Evolutionary conservation across 2,888 invertebrate species (phyloP), one percentile per base, ranked within the genome.

Genomic region (Catocala nupta): DNA sequence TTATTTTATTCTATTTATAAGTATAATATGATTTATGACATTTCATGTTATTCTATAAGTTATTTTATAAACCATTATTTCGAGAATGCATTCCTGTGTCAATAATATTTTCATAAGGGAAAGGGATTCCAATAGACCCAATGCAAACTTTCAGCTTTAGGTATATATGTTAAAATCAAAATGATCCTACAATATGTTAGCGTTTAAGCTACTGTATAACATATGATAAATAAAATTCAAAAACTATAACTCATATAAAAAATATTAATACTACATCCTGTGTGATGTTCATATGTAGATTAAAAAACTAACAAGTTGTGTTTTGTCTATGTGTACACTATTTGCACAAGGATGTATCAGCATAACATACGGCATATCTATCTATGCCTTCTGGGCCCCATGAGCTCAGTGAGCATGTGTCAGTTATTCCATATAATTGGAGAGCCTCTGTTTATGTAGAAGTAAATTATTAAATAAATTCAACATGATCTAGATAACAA

Each of bases 401-500:
- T 50, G 7, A 65, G 62, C 65, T 75, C 60, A 59, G 61, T 34
- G 47, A 60, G 59, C 62, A 44, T 62, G 58, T 55, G 61, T 66
- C 70, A 76, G 62, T 59, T 54, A 55, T 73, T 66, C 59, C 63
- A 68, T 63, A 70, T 75, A 70, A 75, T 75, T 71, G 74, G 76
- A 83, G 77, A 84, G 78, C 77, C 70, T 72, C 71, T 81, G 81
- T 78, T 74, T 69, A 63, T 12, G 49, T 60, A 72, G 52, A 77
- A 75, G 65, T 80, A 77, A 78, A 80, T 67, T 75, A 78, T 78
- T 70, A 81, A 82, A 81, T 75, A 80, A 81, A 76, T 80, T 80
- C 69, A 70, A 81, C 77, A 77, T 72, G 59, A 81, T 73, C 78
- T 83, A 85, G 73, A 77, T 81, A 84, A 87, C 80, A 77, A 82